Percentiles rank a stretch among this genome's conserved stretches.
Evolutionary conservation across 2,888 invertebrate genomes (phyloP).

Genomic region (Trimorus sp.): DNA sequence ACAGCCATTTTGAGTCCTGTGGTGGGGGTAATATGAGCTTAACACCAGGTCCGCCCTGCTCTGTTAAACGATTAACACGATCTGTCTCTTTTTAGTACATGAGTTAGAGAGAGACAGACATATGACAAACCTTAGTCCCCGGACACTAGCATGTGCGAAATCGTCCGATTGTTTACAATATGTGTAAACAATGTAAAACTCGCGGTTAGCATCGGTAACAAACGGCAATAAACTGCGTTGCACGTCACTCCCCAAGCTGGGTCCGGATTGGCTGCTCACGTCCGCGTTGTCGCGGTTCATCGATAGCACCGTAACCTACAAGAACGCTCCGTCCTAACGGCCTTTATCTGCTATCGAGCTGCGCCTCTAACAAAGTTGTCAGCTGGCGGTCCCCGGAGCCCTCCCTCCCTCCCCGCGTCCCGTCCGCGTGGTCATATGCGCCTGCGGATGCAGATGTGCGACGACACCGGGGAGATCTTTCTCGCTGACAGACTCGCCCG

Average conservation of each 20-base stretch:
- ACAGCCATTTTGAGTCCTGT: too few relatives aligned
- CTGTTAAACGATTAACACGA: too few relatives aligned
- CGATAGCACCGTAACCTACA: constrained; percentile 69
- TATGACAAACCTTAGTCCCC: too few relatives aligned
- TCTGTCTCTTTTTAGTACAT: too few relatives aligned
- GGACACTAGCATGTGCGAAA: too few relatives aligned
- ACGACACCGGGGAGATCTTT: constrained; percentile 71
- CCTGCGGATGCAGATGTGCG: constrained; percentile 69
- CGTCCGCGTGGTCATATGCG: constrained; percentile 36
- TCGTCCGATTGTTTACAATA: background rate
- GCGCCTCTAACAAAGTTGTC: constrained; percentile 76
- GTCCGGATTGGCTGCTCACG: constrained; percentile 29
- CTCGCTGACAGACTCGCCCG: constrained; percentile 72
- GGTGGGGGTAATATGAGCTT: too few relatives aligned
- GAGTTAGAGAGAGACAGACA: too few relatives aligned
- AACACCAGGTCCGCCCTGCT: too few relatives aligned
- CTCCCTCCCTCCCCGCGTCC: background rate
- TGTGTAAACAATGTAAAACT: constrained; percentile 11
- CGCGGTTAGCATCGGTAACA: background rate
- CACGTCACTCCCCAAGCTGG: constrained; percentile 4
- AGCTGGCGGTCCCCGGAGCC: constrained; percentile 49
- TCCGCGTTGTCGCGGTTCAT: constrained; percentile 62
- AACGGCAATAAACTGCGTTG: constrained; percentile 6
- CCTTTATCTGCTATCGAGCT: constrained; percentile 70
- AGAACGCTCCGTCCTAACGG: constrained; percentile 61